phyloP scores from a whole-genome alignment of 2,888 invertebrate genomes.

The Malachius bipustulatus region DNA sequence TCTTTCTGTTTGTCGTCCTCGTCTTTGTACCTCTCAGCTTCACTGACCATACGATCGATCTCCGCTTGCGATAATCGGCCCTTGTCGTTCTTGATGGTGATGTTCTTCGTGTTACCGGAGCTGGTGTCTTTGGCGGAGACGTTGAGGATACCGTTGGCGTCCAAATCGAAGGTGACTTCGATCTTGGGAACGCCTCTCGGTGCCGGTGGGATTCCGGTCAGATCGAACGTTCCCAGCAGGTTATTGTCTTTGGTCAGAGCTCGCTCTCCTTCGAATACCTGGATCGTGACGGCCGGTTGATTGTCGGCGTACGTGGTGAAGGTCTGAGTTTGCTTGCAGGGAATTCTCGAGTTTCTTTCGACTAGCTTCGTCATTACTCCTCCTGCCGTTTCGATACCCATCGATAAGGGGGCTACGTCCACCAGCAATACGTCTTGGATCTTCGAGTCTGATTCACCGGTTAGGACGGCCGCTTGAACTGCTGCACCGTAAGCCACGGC shows the following conservation, averaged over 20 bases:
- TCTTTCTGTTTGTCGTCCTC: slow-evolving; percentile 58
- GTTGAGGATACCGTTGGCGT: slow-evolving; percentile 59
- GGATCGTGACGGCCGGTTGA: slow-evolving; percentile 49
- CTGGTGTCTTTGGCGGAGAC: slow-evolving; percentile 46
- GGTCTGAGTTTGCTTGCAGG: slow-evolving; percentile 43
- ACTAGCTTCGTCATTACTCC: slow-evolving; percentile 63
- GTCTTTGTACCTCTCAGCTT: slow-evolving; percentile 60
- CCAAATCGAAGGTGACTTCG: slow-evolving; percentile 60
- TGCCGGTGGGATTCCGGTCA: slow-evolving; percentile 59
- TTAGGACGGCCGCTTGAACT: slow-evolving; percentile 32
- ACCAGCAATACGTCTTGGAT: slow-evolving; percentile 64
- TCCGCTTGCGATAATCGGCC: slow-evolving; percentile 70
- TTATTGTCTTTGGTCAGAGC: slow-evolving; percentile 76
- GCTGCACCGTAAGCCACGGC: slow-evolving; percentile 35
- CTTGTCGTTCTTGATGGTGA: slow-evolving; percentile 73
- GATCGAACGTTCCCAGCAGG: slow-evolving; percentile 50
- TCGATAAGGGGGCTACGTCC: slow-evolving; percentile 55
- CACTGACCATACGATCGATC: slow-evolving; percentile 66
- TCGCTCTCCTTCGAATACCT: slow-evolving; percentile 58
- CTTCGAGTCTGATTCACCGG: slow-evolving; percentile 45
- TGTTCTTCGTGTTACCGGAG: slow-evolving; percentile 57
- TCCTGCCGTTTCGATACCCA: slow-evolving; percentile 69
- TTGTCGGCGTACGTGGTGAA: slow-evolving; percentile 60
- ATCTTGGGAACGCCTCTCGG: slow-evolving; percentile 57
- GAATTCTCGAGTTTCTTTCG: slow-evolving; percentile 45